Evolutionary conservation across 2,797 vertebrate species (phyloP), one percentile per base, ranked within the genome.

Genomic region (Eurystomus glaucurus): DNA sequence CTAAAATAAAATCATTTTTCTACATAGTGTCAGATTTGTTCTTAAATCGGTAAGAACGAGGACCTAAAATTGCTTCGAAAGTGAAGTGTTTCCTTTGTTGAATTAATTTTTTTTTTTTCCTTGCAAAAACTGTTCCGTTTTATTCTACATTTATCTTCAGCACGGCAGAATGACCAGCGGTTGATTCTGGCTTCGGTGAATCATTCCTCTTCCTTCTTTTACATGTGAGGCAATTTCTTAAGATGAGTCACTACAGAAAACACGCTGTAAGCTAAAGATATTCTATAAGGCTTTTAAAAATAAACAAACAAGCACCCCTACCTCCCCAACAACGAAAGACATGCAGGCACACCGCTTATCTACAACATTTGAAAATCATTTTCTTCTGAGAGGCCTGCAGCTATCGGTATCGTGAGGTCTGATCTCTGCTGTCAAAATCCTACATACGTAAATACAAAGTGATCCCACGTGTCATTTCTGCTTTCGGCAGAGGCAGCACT

Each of bases 321-420:
- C 16, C 9, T 3, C 10, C 29, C 22, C 19, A n/a, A 2, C 35
- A 29, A 29, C 1, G 4, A 26, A 20, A 15, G 29, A 22, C 3
- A 9, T 0, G 2, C 37, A 57, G 3, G 11, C 7, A n/a, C 19
- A 5, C n/a, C 29, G 19, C 29, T 54, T 28, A 26, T 9, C 51
- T 20, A 66, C 60, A 55, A 50, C 15, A 18, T 45, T 55, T 12
- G 28, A 71, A 65, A 43, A 25, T 14, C 5, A 23, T 23, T 39
- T 71, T 43, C 26, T 25, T 25, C 66, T 52, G 58, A 46, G 60
- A 74, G 43, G 61, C 37, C 78, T 39, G 14, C 52, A 10, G 60
- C 14, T 64, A 33, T 8, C 50, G 15, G n/a, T 18, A 21, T 3
- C 10, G 1, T 22, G 15, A 43, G 45, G 39, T 25, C 26, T 14